These are phyloP conservation scores for Notospermus geniculatus DNA, from an alignment of 1,140 invertebrate genomes.

Conservation along the genomic window DNA sequence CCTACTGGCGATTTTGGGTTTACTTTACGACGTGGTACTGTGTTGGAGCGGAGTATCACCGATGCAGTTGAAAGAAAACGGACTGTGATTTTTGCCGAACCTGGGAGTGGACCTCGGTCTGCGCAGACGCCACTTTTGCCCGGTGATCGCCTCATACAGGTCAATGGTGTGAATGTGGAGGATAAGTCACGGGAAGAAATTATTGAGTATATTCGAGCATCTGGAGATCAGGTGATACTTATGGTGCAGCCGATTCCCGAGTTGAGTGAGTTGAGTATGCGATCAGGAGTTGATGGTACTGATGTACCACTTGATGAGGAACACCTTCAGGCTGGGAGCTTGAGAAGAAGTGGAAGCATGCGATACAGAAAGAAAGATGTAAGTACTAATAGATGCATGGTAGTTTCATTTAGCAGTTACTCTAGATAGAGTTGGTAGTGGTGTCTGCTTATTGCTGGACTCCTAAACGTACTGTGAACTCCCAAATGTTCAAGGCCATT, in stretches of 20 bases:
- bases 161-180: conserved; percentile 83
- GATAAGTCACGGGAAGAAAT: conserved; percentile 85
- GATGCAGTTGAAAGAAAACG: conserved; percentile 59
- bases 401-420: too few species aligned
- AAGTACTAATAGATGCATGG: conserved; percentile 14
- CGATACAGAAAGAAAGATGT: conserved; percentile 38
- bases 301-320: conserved; percentile 67
- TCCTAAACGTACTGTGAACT: too few species aligned
- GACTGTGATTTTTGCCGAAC: conserved; percentile 88
- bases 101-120: conserved; percentile 64
- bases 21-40: conserved; percentile 71
- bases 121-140: conserved; percentile 80
- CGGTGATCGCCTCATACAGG: conserved; percentile 87
- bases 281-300: conserved; percentile 47
- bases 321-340: conserved; percentile 72
- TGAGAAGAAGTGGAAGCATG: conserved; percentile 69
- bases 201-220: conserved; percentile 87
- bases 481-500: too few species aligned
- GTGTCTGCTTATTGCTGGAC: too few species aligned
- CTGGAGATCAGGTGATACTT: conserved; percentile 75
- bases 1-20: conserved; percentile 92
- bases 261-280: conserved; percentile 72
- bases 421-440: too few species aligned
- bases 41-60: conserved; percentile 52
- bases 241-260: conserved; percentile 68